Evolutionary conservation across 2,113 vertebrate species (phyloP).

Genomic region (Microtus montanus): DNA sequence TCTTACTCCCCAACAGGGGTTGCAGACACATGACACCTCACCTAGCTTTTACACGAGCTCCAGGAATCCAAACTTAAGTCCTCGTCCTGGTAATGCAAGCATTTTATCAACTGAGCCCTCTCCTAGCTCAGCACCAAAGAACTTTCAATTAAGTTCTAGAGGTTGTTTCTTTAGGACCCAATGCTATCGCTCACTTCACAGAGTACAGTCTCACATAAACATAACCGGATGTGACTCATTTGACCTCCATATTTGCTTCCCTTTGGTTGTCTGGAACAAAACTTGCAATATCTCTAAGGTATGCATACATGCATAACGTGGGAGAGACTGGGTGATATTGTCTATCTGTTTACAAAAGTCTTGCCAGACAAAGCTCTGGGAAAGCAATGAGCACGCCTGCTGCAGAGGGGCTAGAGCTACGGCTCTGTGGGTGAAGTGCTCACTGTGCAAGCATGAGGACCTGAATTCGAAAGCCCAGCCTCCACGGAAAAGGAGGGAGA

Average conservation of each 20-base stretch:
- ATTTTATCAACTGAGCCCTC: not conserved
- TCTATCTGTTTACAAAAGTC: not conserved
- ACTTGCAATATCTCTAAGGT: not conserved
- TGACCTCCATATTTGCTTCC: not conserved
- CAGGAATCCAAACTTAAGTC: not conserved
- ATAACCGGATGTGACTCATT: not conserved
- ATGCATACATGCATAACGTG: not conserved
- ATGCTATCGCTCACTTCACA: not conserved
- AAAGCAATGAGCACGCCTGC: not conserved
- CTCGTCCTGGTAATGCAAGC: too few species aligned
- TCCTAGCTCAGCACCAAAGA: not conserved
- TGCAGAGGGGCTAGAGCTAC: too few species aligned
- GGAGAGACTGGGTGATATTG: not conserved
- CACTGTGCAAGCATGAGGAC: not conserved
- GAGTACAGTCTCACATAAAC: not conserved
- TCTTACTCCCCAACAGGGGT: not conserved
- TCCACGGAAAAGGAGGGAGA: not conserved
- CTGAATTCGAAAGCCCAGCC: not conserved
- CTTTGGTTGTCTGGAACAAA: not conserved
- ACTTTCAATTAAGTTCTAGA: not conserved
- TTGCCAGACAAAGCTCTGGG: not conserved
- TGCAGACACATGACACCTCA: not conserved
- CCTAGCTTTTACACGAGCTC: not conserved
- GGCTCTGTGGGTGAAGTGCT: not conserved
- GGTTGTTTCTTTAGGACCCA: not conserved